A percentile compares a stretch with the other conserved stretches of the same genome.
These are phyloP conservation scores for Urocitellus parryii DNA, from an alignment of 2,113 vertebrate species.

Conservation along the genomic window DNA sequence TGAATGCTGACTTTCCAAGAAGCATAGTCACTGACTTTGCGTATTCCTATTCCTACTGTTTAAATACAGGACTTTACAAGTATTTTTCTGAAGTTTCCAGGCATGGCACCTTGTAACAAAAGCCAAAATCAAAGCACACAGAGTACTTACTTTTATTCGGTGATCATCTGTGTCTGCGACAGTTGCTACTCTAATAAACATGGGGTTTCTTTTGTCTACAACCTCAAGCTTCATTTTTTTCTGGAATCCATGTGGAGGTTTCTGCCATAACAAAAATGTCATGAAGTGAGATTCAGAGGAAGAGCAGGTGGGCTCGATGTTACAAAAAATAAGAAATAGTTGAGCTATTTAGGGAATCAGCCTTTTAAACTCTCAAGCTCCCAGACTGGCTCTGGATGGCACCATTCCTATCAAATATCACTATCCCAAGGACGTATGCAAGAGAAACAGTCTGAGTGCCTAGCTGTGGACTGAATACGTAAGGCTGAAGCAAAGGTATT, in stretches of 20 bases:
- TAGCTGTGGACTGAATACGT: neutral
- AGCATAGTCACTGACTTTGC: neutral
- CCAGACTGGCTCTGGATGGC: neutral
- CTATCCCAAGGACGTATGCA: neutral
- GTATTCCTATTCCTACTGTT: neutral
- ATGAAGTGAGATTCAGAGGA: conserved; percentile 25
- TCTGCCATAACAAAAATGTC: conserved; percentile 83
- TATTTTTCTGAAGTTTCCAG: neutral
- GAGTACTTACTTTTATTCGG: conserved; percentile 89
- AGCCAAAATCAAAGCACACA: neutral
- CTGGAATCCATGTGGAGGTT: conserved; percentile 92
- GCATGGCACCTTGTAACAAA: neutral
- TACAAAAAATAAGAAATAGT: neutral
- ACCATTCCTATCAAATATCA: neutral
- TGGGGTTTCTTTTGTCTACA: conserved; percentile 92
- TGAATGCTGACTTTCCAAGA: neutral
- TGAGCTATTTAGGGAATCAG: neutral
- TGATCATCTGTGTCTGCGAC: conserved; percentile 91
- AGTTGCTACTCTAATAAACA: conserved; percentile 91
- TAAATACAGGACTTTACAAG: neutral
- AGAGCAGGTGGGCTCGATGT: neutral
- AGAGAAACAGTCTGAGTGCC: neutral
- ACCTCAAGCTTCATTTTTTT: conserved; percentile 92
- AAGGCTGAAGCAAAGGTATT: neutral
- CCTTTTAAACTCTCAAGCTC: neutral